Evolutionary conservation across 2,797 vertebrate genomes (phyloP).

Genomic region (Pristis pectinata): DNA sequence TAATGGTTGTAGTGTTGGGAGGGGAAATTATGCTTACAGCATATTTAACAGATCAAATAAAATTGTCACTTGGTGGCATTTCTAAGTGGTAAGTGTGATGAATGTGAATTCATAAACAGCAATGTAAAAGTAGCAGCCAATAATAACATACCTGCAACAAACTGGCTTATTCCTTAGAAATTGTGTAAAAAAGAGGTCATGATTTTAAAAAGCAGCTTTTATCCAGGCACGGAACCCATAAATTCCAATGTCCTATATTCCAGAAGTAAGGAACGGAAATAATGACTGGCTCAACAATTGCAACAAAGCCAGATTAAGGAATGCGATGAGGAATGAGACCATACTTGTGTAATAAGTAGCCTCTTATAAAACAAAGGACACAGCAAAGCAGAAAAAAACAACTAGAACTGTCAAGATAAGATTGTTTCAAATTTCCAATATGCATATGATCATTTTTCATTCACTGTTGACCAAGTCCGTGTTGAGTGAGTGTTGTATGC

Average conservation of each 20-base stretch:
- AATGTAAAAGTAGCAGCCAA: background rate
- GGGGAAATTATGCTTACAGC: constrained; percentile 2
- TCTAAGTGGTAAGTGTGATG: constrained; percentile 29
- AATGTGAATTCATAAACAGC: constrained; percentile 4
- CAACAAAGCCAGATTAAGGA: background rate
- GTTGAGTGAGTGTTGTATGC: no score
- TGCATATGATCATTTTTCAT: no score
- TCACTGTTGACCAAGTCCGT: no score
- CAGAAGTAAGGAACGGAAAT: background rate
- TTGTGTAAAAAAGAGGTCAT: background rate
- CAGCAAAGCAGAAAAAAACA: background rate
- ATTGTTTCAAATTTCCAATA: no score
- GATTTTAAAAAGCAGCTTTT: background rate
- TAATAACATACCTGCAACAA: constrained; percentile 18
- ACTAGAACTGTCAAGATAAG: no score
- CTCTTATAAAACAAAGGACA: background rate
- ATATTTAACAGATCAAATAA: constrained; percentile 8
- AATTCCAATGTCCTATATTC: background rate
- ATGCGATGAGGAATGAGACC: background rate
- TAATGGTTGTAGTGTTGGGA: background rate
- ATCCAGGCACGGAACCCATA: background rate
- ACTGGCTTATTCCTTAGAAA: background rate
- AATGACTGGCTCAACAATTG: background rate
- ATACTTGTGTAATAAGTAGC: background rate
- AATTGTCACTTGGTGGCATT: constrained; percentile 3